Percentiles rank a stretch among this genome's conserved stretches.
phyloP scores from a whole-genome alignment of 2,888 invertebrate genomes.

The Patella pellucida region DNA sequence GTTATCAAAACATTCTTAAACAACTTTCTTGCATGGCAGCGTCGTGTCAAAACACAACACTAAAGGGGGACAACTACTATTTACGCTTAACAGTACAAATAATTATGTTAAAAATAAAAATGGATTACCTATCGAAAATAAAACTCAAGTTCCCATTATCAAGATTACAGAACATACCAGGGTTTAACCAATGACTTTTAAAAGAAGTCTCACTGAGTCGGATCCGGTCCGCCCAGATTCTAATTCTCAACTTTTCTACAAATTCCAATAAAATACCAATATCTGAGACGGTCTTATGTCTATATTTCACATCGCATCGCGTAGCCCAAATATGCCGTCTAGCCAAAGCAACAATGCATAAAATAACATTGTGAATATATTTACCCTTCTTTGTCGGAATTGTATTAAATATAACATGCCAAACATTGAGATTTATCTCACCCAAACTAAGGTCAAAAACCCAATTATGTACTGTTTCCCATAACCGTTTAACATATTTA shows the following conservation, averaged over 20 bases:
- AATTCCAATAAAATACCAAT: background rate
- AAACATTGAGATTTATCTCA: slow-evolving; percentile 9
- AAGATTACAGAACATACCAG: slow-evolving; percentile 5
- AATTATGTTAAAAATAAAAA: too few species aligned
- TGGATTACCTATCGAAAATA: too few species aligned
- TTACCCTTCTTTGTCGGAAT: background rate
- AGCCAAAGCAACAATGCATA: slow-evolving; percentile 4
- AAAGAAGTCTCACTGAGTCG: slow-evolving; percentile 5
- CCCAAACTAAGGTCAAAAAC: slow-evolving; percentile 7
- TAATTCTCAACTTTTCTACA: slow-evolving; percentile 1
- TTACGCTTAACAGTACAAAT: too few species aligned
- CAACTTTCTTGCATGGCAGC: too few species aligned
- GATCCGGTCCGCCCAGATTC: slow-evolving; percentile 4
- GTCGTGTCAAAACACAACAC: too few species aligned
- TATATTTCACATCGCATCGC: background rate
- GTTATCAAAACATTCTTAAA: too few species aligned
- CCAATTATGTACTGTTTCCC: slow-evolving; percentile 1
- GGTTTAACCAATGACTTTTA: slow-evolving; percentile 9
- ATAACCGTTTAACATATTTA: background rate
- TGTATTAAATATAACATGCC: slow-evolving; percentile 1
- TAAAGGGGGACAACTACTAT: too few species aligned
- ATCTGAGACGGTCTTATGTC: background rate
- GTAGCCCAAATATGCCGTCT: slow-evolving; percentile 5
- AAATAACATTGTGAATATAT: background rate
- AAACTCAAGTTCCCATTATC: background rate